Evolutionary conservation across 2,888 invertebrate genomes (phyloP).

Genomic region (Diabrotica balteata): DNA sequence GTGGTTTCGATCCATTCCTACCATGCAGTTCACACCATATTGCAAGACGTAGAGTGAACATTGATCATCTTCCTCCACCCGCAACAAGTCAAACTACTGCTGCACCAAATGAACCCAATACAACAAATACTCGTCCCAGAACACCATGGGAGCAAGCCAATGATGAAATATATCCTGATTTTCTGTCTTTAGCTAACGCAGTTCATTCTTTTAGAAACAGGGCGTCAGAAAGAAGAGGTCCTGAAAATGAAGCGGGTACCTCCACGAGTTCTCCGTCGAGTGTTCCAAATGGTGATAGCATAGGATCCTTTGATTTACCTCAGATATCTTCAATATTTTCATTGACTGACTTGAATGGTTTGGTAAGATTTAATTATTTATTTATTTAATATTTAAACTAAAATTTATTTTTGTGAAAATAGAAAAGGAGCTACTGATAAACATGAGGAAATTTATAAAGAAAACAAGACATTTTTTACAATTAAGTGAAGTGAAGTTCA

Average conservation of each 20-base stretch:
- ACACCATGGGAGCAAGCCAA: conserved; percentile 17
- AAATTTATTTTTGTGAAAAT: no score
- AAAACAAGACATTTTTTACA: no score
- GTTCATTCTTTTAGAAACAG: conserved; percentile 44
- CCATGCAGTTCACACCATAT: conserved; percentile 78
- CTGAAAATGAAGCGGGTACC: conserved; percentile 21
- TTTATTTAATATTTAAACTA: no score
- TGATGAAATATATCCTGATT: conserved; percentile 23
- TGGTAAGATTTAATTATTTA: conserved; percentile 34
- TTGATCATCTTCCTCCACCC: conserved; percentile 15
- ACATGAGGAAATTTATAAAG: no score
- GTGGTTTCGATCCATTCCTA: conserved; percentile 70
- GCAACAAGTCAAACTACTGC: not conserved
- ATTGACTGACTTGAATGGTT: conserved; percentile 26
- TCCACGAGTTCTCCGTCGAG: conserved; percentile 8
- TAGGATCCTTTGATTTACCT: conserved; percentile 4
- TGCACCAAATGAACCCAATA: not conserved
- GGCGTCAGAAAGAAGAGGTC: conserved; percentile 22
- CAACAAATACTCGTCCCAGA: conserved; percentile 10
- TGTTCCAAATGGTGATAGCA: conserved; percentile 7
- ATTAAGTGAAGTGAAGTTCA: no score
- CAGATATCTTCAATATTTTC: conserved; percentile 29
- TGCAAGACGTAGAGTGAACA: conserved; percentile 48
- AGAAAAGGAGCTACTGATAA: no score
- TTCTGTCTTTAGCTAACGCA: conserved; percentile 48